phyloP scores from a whole-genome alignment of 2,888 invertebrate species.

The Agonopterix alstromeriana region DNA sequence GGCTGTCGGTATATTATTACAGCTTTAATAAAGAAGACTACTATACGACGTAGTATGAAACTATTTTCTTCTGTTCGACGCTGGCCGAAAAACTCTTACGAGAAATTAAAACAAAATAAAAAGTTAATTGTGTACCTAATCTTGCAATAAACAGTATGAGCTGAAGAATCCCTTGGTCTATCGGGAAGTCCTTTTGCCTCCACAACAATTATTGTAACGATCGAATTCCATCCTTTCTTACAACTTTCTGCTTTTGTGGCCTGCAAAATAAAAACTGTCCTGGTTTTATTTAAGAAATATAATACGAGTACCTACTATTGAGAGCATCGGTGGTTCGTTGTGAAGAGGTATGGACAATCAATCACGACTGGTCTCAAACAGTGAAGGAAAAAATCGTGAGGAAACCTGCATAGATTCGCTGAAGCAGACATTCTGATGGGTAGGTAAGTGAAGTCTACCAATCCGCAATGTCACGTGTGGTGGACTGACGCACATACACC shows the following conservation, averaged over 20 bases:
- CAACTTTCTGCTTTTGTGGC: background rate
- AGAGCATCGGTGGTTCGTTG: too few relatives aligned
- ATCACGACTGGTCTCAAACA: too few relatives aligned
- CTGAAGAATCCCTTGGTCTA: conserved; percentile 40
- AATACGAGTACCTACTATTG: too few relatives aligned
- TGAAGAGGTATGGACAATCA: too few relatives aligned
- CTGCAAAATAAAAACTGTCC: too few relatives aligned
- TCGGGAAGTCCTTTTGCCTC: conserved; percentile 52
- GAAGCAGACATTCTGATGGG: background rate
- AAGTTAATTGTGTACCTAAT: conserved; percentile 31
- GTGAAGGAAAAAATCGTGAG: too few relatives aligned
- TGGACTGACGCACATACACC: too few relatives aligned
- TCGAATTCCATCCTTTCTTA: conserved; percentile 24
- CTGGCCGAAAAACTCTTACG: too few relatives aligned
- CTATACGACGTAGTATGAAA: too few relatives aligned
- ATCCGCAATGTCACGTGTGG: background rate
- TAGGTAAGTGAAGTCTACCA: background rate
- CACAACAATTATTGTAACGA: conserved; percentile 50
- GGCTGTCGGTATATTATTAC: too few relatives aligned
- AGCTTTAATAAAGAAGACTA: too few relatives aligned
- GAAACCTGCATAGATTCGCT: background rate
- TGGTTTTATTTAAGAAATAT: background rate
- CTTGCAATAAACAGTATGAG: conserved; percentile 50
- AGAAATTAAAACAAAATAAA: background rate
- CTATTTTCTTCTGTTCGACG: too few relatives aligned